phyloP scores from a whole-genome alignment of 1,140 invertebrate genomes.

The Drosophila sulfurigaster region DNA sequence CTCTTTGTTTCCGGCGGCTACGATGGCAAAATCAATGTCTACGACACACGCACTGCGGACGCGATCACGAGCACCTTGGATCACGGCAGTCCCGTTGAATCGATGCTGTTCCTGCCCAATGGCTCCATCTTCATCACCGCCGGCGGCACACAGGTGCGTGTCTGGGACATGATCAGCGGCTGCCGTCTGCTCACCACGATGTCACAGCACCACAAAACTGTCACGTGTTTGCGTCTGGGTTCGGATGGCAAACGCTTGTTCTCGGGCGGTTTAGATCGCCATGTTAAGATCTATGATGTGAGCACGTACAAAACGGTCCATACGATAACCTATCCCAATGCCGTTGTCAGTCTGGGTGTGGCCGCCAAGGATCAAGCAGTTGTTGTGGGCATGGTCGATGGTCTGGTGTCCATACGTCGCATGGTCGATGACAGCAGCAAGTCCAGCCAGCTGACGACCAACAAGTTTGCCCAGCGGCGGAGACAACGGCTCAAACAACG shows the following conservation, averaged over 20 bases:
- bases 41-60: conserved; percentile 92
- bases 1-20: conserved; percentile 96
- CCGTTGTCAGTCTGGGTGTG: conserved; percentile 93
- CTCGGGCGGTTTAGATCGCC: conserved; percentile 95
- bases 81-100: conserved; percentile 96
- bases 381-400: conserved; percentile 96
- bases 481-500: neutral
- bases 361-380: conserved; percentile 93
- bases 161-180: conserved; percentile 96
- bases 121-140: conserved; percentile 96
- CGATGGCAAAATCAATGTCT: conserved; percentile 95
- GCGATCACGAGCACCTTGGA: conserved; percentile 90
- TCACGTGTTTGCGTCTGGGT: conserved; percentile 93
- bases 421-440: conserved; percentile 87
- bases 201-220: conserved; percentile 96
- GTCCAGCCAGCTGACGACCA: conserved; percentile 71
- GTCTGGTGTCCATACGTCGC: conserved; percentile 93
- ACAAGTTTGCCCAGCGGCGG: conserved; percentile 49
- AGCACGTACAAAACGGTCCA: conserved; percentile 94
- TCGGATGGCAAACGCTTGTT: conserved; percentile 93
- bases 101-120: conserved; percentile 94
- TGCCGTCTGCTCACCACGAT: conserved; percentile 93
- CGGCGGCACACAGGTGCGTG: conserved; percentile 95
- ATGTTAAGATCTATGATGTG: conserved; percentile 97
- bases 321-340: conserved; percentile 95